Evolutionary conservation across 2,113 vertebrate genomes (phyloP).

Genomic region (Anguilla japonica): DNA sequence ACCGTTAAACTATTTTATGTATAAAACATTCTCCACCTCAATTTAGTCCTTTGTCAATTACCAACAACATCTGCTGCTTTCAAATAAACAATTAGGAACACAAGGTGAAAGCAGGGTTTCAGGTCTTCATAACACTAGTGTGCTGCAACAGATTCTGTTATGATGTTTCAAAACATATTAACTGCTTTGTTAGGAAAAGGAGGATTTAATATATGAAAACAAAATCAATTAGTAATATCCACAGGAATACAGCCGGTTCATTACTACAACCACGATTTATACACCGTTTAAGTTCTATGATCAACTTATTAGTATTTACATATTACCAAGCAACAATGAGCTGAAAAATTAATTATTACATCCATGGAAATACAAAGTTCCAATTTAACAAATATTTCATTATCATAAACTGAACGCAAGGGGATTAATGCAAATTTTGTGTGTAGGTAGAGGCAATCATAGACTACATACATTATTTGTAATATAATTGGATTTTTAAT

Average conservation of each 20-base stretch:
- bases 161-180: background rate
- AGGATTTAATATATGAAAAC: background rate
- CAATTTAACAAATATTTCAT: slow-evolving; percentile 36
- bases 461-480: slow-evolving; percentile 29
- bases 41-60: background rate
- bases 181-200: background rate
- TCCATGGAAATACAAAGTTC: slow-evolving; percentile 21
- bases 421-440: slow-evolving; percentile 27
- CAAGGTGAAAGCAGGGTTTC: background rate
- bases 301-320: slow-evolving; percentile 26
- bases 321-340: slow-evolving; percentile 5
- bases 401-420: slow-evolving; percentile 27
- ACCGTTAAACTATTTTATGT: too few species aligned
- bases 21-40: background rate
- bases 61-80: too few species aligned
- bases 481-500: slow-evolving; percentile 34
- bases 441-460: slow-evolving; percentile 18
- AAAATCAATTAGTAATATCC: background rate
- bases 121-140: background rate
- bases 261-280: background rate
- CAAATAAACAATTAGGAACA: too few species aligned
- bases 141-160: background rate
- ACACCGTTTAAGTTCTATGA: slow-evolving; percentile 11
- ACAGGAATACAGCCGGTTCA: background rate
- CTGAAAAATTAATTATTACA: slow-evolving; percentile 25